Evolutionary conservation across 2,797 vertebrate species (phyloP), one percentile per base, ranked within the genome.

Genomic region (Phaenicophaeus curvirostris): DNA sequence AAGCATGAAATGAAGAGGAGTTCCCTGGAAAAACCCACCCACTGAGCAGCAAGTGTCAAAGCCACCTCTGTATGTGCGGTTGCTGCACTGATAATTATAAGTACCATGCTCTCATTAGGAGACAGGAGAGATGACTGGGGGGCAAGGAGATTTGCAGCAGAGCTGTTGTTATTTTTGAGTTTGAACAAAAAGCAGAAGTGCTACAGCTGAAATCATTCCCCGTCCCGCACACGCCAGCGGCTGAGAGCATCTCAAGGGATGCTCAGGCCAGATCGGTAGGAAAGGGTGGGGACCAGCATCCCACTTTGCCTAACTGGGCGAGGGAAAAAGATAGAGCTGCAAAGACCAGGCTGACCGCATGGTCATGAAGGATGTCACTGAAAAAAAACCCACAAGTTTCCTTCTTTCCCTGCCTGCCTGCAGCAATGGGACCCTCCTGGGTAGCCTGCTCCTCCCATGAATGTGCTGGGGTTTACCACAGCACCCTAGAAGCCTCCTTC

Each of bases 101-200:
- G 72, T 50, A 58, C 87, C 42, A 30, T 54, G 91, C 79, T 73
- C 92, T 97, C 91, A 73, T 91, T 95, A 97, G 44, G 67, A 72
- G 79, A 61, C 28, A 55, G 78, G 37, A 67, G 80, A 68, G 69
- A 93, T 74, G 91, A 94, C 79, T 77, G 69, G 92, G 87, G 94
- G 86, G 94, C 48, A 79, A 44, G 58, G 77, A 90, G 75, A 44
- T 74, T 53, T 62, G 84, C 90, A 80, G 94, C 58, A 94, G 75
- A 95, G 92, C 95, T 96, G 93, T 94, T 96, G 58, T 92, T 95
- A 95, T 95, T 95, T 96, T 95, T 83, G 93, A 95, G 87, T 74
- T 95, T 89, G 77, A 94, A 89, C 55, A 68, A 74, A 94, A 87
- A 91, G 76, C 41, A 81, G 63, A 71, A 86, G 81, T 3, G 42